A percentile compares a stretch with the other conserved stretches of the same genome.
Conservation (phyloP, 2,888 invertebrate genomes). For the Heliconius aoede region DNA sequence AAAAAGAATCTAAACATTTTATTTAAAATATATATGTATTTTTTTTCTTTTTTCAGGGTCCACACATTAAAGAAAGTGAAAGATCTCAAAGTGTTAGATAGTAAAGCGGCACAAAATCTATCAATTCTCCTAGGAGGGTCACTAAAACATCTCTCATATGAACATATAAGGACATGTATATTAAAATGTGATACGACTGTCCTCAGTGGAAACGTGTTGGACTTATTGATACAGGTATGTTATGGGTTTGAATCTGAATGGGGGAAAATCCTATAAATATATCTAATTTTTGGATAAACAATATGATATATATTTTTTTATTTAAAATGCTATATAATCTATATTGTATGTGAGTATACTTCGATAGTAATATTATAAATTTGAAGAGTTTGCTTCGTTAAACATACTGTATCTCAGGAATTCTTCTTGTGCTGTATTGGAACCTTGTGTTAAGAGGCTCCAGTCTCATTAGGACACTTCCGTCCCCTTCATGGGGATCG, state of each 20-base stretch:
- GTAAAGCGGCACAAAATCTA: conserved; percentile 96
- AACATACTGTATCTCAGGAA: too few relatives aligned
- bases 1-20: background rate
- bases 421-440: too few relatives aligned
- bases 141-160: conserved; percentile 92
- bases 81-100: conserved; percentile 95
- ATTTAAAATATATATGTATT: background rate
- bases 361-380: too few relatives aligned
- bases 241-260: background rate
- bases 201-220: conserved; percentile 93
- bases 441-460: too few relatives aligned
- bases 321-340: too few relatives aligned
- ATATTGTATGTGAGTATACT: too few relatives aligned
- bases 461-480: too few relatives aligned
- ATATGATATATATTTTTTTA: too few relatives aligned
- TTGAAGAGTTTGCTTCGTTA: too few relatives aligned
- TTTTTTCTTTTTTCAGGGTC: conserved; percentile 67
- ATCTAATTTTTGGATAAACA: too few relatives aligned
- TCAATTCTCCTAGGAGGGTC: conserved; percentile 93
- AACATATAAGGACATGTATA: conserved; percentile 91
- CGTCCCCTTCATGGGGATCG: too few relatives aligned
- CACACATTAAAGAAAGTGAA: conserved; percentile 93
- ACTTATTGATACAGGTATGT: conserved; percentile 90
- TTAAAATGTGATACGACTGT: conserved; percentile 93
- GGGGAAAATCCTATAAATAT: too few relatives aligned